Conservation (phyloP, 2,888 invertebrate genomes). For the Pheosia tremula region DNA sequence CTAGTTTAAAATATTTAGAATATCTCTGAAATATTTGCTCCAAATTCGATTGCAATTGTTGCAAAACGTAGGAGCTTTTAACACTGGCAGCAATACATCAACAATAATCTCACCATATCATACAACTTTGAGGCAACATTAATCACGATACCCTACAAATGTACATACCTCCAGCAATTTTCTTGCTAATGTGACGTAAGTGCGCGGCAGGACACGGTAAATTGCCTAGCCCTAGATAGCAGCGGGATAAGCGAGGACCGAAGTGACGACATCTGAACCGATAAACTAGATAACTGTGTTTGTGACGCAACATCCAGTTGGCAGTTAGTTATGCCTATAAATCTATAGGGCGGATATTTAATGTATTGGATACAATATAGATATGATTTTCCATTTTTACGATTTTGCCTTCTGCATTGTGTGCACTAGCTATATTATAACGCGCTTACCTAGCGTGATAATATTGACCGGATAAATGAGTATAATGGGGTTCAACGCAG, state of each 20-base stretch:
- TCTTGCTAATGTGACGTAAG: slow-evolving; percentile 31
- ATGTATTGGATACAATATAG: no score
- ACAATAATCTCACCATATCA: background rate
- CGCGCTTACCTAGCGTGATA: no score
- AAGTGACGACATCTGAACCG: slow-evolving; percentile 49
- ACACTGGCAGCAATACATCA: background rate
- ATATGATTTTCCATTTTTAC: no score
- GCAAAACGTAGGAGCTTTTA: background rate
- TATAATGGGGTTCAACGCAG: no score
- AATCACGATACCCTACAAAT: slow-evolving; percentile 14
- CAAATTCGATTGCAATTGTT: no score
- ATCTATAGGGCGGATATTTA: no score
- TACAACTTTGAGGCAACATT: slow-evolving; percentile 8
- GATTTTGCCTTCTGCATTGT: no score
- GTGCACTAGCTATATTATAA: no score
- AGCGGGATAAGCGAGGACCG: slow-evolving; percentile 23
- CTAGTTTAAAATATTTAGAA: no score
- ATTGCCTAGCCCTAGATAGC: slow-evolving; percentile 37
- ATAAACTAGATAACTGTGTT: slow-evolving; percentile 53
- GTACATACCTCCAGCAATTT: slow-evolving; percentile 34
- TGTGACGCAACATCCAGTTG: slow-evolving; percentile 10
- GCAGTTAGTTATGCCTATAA: no score
- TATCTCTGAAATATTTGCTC: no score
- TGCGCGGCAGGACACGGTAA: slow-evolving; percentile 48
- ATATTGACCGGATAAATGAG: no score